Conservation (phyloP, 2,797 vertebrate species). For the Muscicapa striata region DNA sequence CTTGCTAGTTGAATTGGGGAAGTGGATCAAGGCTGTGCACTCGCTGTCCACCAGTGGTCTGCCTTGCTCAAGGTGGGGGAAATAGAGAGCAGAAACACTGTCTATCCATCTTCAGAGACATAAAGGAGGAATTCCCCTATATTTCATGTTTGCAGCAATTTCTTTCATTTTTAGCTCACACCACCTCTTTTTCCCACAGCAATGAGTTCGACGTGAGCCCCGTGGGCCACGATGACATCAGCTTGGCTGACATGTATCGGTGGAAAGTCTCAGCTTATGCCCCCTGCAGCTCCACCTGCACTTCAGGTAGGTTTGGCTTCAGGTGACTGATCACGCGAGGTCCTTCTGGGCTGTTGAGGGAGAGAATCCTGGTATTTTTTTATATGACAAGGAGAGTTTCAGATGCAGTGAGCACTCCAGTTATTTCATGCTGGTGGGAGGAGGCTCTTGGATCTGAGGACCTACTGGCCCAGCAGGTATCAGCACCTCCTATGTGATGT, state of each 20-base stretch:
- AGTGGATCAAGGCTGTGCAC: not conserved
- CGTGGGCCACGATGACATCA: slow-evolving; percentile 79
- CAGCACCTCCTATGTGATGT: slow-evolving; percentile 83
- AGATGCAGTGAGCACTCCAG: not conserved
- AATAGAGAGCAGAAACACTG: not conserved
- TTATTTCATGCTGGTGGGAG: not conserved
- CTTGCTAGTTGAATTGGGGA: not conserved
- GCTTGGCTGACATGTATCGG: slow-evolving; percentile 88
- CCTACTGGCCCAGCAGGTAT: slow-evolving; percentile 81
- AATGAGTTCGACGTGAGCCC: slow-evolving; percentile 85
- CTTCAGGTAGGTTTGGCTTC: slow-evolving; percentile 80
- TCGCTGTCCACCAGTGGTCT: not conserved
- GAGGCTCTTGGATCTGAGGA: not conserved
- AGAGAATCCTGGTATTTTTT: not conserved
- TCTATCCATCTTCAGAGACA: not conserved
- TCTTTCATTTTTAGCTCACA: not conserved
- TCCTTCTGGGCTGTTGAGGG: not conserved
- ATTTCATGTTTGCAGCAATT: not conserved
- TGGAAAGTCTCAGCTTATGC: slow-evolving; percentile 92
- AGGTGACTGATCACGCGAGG: accelerated
- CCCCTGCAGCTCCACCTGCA: slow-evolving; percentile 92
- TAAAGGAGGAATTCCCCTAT: not conserved
- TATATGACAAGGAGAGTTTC: not conserved
- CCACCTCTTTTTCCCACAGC: slow-evolving; percentile 63
- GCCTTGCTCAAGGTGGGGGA: not conserved